A percentile compares a stretch with the other conserved stretches of the same genome.
Evolutionary conservation across 2,113 vertebrate species (phyloP).

Genomic region (Oplegnathus fasciatus): DNA sequence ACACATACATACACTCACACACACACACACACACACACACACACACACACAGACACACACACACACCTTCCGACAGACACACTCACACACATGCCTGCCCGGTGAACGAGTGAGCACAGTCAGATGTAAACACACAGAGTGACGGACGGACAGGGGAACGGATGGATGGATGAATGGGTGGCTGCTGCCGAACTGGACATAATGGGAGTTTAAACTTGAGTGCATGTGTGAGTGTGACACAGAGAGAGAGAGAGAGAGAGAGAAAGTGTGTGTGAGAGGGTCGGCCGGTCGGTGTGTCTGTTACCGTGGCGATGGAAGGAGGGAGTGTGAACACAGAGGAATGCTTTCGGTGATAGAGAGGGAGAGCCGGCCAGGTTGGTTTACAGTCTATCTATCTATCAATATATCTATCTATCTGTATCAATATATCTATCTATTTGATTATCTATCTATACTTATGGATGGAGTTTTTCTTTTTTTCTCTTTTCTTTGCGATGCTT

Average conservation of each 20-base stretch:
- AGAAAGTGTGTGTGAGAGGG: constrained; percentile 23
- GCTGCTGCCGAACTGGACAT: constrained; percentile 22
- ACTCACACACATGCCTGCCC: constrained; percentile 34
- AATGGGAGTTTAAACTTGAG: constrained; percentile 54
- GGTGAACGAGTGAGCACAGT: constrained; percentile 53
- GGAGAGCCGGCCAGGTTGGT: constrained; percentile 87
- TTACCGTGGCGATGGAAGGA: constrained; percentile 68
- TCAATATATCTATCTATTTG: background rate
- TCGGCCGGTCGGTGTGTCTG: constrained; percentile 50
- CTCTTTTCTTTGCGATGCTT: background rate
- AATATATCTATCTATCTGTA: constrained; percentile 20
- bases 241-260: constrained; percentile 1
- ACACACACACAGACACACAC: constrained; percentile 25
- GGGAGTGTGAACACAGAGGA: constrained; percentile 78
- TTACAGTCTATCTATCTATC: constrained; percentile 55
- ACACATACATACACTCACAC: constrained; percentile 31
- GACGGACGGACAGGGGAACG: constrained; percentile 35
- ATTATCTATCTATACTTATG: background rate
- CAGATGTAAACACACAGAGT: constrained; percentile 69
- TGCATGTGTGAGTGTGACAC: background rate
- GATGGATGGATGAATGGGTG: constrained; percentile 39
- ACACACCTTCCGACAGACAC: constrained; percentile 42
- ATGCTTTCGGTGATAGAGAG: constrained; percentile 86
- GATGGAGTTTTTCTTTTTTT: background rate
- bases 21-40: constrained; percentile 43